Conservation (phyloP, 2,113 vertebrate species). For the Phyllostomus discolor region DNA sequence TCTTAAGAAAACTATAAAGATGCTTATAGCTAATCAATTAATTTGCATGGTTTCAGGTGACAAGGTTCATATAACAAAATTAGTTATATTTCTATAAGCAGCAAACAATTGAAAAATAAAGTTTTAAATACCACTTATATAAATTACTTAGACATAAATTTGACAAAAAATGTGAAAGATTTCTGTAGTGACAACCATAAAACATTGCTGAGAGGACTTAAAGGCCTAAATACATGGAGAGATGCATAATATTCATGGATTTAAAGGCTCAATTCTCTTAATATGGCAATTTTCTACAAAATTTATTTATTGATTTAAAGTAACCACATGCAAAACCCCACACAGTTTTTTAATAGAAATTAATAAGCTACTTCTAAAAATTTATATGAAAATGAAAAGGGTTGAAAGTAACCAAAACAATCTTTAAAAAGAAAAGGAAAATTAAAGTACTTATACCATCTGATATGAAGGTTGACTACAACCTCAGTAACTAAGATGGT, state of each 20-base stretch:
- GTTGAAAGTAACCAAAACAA: background rate
- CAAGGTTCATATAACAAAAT: too few species aligned
- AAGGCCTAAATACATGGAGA: background rate
- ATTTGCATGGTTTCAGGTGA: too few species aligned
- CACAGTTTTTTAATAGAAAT: background rate
- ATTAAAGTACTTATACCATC: background rate
- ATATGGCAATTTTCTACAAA: background rate
- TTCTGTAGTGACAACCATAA: background rate
- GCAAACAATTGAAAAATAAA: too few species aligned
- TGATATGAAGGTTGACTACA: background rate
- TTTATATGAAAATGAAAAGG: background rate
- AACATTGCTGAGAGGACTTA: background rate
- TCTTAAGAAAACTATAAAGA: too few species aligned
- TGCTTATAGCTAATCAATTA: too few species aligned
- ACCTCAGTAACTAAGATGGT: background rate
- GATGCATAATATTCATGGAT: too few species aligned
- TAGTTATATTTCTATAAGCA: too few species aligned
- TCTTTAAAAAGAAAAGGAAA: background rate
- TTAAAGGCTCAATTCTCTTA: background rate
- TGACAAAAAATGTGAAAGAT: background rate
- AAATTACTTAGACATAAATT: background rate
- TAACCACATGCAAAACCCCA: background rate
- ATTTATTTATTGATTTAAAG: background rate
- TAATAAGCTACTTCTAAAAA: background rate
- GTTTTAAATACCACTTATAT: background rate